phyloP scores from a whole-genome alignment of 2,888 invertebrate genomes.

The Timema cristinae region DNA sequence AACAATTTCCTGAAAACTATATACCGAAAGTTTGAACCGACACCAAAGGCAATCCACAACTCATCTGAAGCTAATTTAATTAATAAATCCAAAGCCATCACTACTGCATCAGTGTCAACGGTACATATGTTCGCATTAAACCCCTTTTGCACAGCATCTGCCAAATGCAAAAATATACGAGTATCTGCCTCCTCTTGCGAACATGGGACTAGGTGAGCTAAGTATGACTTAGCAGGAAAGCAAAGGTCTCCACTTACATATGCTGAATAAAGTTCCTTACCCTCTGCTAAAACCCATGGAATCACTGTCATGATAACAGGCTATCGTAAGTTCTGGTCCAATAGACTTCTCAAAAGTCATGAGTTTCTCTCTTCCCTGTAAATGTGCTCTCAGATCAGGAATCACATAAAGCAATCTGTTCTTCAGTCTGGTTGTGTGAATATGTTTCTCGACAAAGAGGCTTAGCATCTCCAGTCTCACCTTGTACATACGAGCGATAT shows the following conservation, averaged over 20 bases:
- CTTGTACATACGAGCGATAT: too few relatives aligned
- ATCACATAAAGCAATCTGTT: too few relatives aligned
- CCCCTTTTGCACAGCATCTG: conserved; percentile 14
- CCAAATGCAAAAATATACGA: conserved; percentile 12
- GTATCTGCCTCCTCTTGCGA: conserved; percentile 18
- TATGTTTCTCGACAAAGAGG: too few relatives aligned
- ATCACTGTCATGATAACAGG: too few relatives aligned
- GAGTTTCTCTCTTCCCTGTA: too few relatives aligned
- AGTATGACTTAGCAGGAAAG: not conserved
- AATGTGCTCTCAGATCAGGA: too few relatives aligned
- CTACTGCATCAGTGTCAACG: conserved; percentile 1
- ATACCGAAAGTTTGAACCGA: not conserved
- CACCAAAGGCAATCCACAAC: conserved; percentile 18
- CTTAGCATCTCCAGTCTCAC: too few relatives aligned
- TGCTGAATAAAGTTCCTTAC: conserved; percentile 14
- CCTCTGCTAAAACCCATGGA: not conserved
- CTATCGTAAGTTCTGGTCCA: too few relatives aligned
- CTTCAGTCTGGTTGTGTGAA: too few relatives aligned
- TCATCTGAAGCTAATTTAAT: not conserved
- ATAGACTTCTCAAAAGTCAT: too few relatives aligned
- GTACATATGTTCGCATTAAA: conserved; percentile 14
- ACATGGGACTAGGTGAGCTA: not conserved
- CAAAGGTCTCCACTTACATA: not conserved
- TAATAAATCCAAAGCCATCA: conserved; percentile 5
- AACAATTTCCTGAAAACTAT: not conserved